These are phyloP conservation scores for Priocnemis perturbator DNA, from an alignment of 2,888 invertebrate genomes.

Conservation along the genomic window DNA sequence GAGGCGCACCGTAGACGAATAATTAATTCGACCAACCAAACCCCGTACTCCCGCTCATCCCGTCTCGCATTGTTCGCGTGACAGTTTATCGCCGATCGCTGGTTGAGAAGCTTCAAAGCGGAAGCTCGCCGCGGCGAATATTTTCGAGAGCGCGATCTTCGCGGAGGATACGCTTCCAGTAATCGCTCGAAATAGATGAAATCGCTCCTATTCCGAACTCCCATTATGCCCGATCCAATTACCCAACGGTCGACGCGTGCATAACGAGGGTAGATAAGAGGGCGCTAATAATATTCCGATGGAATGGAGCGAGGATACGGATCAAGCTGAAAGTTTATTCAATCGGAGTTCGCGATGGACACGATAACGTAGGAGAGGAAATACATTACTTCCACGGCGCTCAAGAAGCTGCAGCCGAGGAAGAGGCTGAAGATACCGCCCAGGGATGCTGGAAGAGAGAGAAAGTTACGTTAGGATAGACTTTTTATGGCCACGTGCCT, in stretches of 20 bases:
- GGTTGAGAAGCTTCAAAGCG: conserved; percentile 12
- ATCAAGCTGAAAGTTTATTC: conserved; percentile 17
- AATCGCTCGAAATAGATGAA: conserved; percentile 55
- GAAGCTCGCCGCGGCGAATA: conserved; percentile 34
- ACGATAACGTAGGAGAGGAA: conserved; percentile 21
- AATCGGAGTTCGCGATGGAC: neutral
- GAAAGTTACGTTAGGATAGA: neutral
- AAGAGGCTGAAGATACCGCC: conserved; percentile 75
- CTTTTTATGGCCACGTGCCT: no score
- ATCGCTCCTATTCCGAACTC: conserved; percentile 31
- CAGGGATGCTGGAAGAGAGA: conserved; percentile 71
- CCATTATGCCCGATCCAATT: no score
- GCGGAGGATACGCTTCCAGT: conserved; percentile 36
- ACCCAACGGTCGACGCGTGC: neutral
- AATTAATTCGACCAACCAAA: no score
- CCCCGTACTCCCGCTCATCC: no score
- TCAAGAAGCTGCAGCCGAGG: conserved; percentile 74
- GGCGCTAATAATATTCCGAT: no score
- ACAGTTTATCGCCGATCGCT: neutral
- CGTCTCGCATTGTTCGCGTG: no score
- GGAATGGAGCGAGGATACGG: conserved; percentile 40
- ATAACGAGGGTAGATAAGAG: no score
- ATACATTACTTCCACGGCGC: conserved; percentile 55
- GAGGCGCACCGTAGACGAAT: no score
- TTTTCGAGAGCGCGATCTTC: conserved; percentile 35